A percentile compares a stretch with the other conserved stretches of the same genome.
These are phyloP conservation scores for Nasonia oneida DNA, from an alignment of 2,888 invertebrate species.

Conservation along the genomic window DNA sequence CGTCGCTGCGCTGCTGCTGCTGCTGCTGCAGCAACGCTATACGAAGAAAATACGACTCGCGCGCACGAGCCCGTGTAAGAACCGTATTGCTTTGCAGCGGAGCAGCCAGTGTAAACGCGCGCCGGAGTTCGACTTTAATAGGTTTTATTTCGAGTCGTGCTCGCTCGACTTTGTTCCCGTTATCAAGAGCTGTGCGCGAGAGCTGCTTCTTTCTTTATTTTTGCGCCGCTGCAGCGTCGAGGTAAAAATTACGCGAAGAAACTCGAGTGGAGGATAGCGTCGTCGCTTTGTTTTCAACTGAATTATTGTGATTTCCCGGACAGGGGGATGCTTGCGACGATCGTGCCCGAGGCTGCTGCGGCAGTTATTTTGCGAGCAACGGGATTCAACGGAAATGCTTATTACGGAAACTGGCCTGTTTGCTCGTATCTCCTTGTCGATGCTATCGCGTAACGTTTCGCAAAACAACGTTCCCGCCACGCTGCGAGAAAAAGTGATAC, in stretches of 20 bases:
- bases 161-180: background rate
- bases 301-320: background rate
- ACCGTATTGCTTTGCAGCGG: constrained; percentile 33
- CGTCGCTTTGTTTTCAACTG: constrained; percentile 31
- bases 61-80: constrained; percentile 13
- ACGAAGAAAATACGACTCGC: constrained; percentile 28
- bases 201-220: background rate
- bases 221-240: background rate
- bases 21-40: background rate
- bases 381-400: no score
- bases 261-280: background rate
- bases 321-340: background rate
- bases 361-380: background rate
- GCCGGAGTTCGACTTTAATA: constrained; percentile 31
- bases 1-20: constrained; percentile 10
- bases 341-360: background rate
- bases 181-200: constrained; percentile 17
- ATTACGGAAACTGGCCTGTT: background rate
- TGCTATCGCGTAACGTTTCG: no score
- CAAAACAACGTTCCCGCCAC: no score
- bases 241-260: constrained; percentile 17
- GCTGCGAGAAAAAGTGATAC: no score
- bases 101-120: background rate
- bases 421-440: background rate
- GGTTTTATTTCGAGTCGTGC: constrained; percentile 44